Conservation (phyloP, 2,888 invertebrate species). For the Brassicogethes aeneus region DNA sequence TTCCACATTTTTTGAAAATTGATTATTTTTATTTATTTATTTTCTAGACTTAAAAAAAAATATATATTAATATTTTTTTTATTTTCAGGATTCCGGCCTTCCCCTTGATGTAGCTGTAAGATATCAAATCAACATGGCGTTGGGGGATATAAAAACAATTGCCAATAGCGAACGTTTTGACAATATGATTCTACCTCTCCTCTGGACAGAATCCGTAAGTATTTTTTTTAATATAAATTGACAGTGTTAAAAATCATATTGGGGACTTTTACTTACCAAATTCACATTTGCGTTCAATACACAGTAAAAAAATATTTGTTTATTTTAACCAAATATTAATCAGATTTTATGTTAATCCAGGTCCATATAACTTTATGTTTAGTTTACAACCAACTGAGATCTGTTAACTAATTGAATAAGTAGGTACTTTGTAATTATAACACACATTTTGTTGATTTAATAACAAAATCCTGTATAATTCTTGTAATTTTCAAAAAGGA, state of each 20-base stretch:
- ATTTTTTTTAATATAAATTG: conserved; percentile 9
- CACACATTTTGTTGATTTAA: too few relatives aligned
- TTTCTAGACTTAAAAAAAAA: neutral
- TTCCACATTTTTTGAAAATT: neutral
- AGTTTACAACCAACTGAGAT: too few relatives aligned
- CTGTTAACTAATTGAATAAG: too few relatives aligned
- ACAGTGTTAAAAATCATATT: neutral
- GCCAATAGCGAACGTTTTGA: conserved; percentile 58
- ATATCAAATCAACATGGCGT: conserved; percentile 81
- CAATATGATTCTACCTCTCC: conserved; percentile 64
- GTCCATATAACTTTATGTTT: neutral
- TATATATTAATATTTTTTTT: conserved; percentile 5
- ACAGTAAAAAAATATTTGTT: too few relatives aligned
- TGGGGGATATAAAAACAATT: conserved; percentile 59
- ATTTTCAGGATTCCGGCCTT: conserved; percentile 54
- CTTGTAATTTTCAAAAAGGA: too few relatives aligned
- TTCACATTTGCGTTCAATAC: neutral
- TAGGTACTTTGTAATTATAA: too few relatives aligned
- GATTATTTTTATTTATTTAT: neutral
- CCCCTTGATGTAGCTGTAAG: conserved; percentile 70
- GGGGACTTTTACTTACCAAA: neutral
- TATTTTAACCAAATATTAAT: too few relatives aligned
- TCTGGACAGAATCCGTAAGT: conserved; percentile 91
- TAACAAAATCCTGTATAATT: too few relatives aligned
- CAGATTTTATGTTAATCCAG: too few relatives aligned